These are phyloP conservation scores for Heliconius nattereri DNA, from an alignment of 1,140 invertebrate genomes.

Conservation along the genomic window DNA sequence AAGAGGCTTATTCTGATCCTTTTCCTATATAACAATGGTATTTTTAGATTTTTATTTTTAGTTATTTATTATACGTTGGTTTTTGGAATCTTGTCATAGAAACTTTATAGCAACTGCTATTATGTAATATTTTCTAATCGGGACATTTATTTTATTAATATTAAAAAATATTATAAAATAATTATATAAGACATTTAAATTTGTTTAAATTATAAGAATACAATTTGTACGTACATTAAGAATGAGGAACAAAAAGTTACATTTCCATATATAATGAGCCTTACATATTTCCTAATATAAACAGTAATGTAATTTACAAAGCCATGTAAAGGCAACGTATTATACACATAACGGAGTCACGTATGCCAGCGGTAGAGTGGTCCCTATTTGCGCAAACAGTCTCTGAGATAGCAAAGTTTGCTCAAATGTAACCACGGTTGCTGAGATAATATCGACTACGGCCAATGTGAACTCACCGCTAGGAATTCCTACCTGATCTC, in stretches of 20 bases:
- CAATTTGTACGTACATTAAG: background rate
- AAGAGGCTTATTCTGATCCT: conserved; percentile 10
- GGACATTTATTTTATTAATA: background rate
- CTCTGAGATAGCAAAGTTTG: conserved; percentile 68
- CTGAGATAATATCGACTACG: conserved; percentile 60
- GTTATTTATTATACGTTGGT: no score
- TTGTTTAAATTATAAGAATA: background rate
- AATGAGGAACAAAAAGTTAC: background rate
- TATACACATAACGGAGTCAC: conserved; percentile 51
- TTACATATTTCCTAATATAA: conserved; percentile 9
- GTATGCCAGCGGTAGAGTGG: conserved; percentile 54
- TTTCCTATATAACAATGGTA: background rate
- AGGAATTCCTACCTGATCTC: conserved; percentile 71
- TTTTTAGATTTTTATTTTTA: background rate
- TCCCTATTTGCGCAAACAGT: conserved; percentile 75
- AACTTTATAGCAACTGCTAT: background rate
- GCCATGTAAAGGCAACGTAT: conserved; percentile 45
- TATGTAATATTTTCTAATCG: background rate
- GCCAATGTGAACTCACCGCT: conserved; percentile 49
- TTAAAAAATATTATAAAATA: background rate
- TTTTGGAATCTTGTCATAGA: background rate
- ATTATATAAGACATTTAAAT: background rate
- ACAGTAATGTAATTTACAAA: conserved; percentile 16
- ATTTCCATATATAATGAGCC: background rate
- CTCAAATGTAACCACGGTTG: conserved; percentile 60